These are phyloP conservation scores for Helostoma temminkii DNA, from an alignment of 2,797 vertebrate species.

Conservation along the genomic window DNA sequence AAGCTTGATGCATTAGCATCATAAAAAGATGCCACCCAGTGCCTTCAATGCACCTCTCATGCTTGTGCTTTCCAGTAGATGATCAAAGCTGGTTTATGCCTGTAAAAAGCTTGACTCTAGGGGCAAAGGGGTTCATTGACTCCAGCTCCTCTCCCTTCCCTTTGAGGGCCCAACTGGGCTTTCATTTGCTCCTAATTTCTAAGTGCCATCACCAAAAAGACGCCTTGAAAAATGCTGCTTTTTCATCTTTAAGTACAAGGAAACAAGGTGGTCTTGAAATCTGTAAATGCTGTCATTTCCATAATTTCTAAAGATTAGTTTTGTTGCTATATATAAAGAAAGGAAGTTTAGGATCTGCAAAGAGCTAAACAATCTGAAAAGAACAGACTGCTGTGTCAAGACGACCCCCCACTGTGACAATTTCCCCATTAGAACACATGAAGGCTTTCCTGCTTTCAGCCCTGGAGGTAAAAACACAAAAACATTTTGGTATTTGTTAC, in stretches of 20 bases:
- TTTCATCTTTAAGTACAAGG: slow-evolving; percentile 58
- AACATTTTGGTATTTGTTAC: slow-evolving; percentile 35
- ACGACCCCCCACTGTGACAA: slow-evolving; percentile 33
- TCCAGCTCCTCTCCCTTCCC: slow-evolving; percentile 34
- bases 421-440: slow-evolving; percentile 24
- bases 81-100: slow-evolving; percentile 73
- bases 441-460: slow-evolving; percentile 31
- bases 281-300: slow-evolving; percentile 37
- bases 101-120: slow-evolving; percentile 62
- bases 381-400: slow-evolving; percentile 15
- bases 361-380: not conserved
- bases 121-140: slow-evolving; percentile 60
- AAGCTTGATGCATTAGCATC: slow-evolving; percentile 45
- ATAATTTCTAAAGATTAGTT: slow-evolving; percentile 27
- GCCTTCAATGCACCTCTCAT: slow-evolving; percentile 58
- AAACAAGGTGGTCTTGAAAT: slow-evolving; percentile 31
- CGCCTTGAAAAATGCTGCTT: slow-evolving; percentile 46
- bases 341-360: slow-evolving; percentile 5
- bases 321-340: slow-evolving; percentile 7
- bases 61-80: slow-evolving; percentile 42
- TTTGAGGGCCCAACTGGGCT: slow-evolving; percentile 55
- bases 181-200: slow-evolving; percentile 64
- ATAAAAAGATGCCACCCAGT: slow-evolving; percentile 35
- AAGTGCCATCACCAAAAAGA: slow-evolving; percentile 64
- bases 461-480: slow-evolving; percentile 13